phyloP scores from a whole-genome alignment of 1,140 invertebrate species.

The Danaus melanippus region DNA sequence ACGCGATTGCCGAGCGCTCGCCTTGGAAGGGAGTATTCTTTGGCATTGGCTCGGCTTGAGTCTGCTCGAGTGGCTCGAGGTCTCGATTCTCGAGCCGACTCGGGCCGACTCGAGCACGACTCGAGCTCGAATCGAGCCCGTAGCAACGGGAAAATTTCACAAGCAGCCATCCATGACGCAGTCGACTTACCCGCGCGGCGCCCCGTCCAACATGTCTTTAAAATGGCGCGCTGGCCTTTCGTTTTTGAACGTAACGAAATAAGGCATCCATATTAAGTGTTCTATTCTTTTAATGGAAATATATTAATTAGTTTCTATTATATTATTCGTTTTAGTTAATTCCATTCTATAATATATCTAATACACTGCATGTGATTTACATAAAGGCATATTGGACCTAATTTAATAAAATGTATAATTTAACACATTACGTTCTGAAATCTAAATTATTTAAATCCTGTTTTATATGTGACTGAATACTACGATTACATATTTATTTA shows the following conservation, averaged over 20 bases:
- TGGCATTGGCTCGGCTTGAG: slow-evolving; percentile 29
- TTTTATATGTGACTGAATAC: no score
- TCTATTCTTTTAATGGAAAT: slow-evolving; percentile 16
- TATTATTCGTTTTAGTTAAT: no score
- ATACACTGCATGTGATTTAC: no score
- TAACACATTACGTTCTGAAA: no score
- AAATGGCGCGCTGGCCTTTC: slow-evolving; percentile 38
- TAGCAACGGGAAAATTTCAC: slow-evolving; percentile 38
- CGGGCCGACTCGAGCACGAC: slow-evolving; percentile 7
- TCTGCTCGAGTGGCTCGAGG: slow-evolving; percentile 22
- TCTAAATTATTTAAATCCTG: no score
- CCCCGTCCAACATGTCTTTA: slow-evolving; percentile 30
- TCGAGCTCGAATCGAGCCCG: slow-evolving; percentile 9
- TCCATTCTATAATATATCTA: no score
- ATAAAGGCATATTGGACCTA: no score
- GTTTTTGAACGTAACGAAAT: slow-evolving; percentile 37
- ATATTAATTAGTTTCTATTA: no score
- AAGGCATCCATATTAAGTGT: slow-evolving; percentile 28
- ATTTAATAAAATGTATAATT: no score
- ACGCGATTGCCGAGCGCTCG: slow-evolving; percentile 28
- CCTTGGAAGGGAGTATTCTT: slow-evolving; percentile 31
- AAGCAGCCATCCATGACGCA: slow-evolving; percentile 42
- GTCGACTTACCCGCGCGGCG: slow-evolving; percentile 29
- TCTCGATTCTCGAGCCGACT: slow-evolving; percentile 20
- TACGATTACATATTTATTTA: no score